Conservation (phyloP, 2,888 invertebrate species). For the Miltochrista miniata region DNA sequence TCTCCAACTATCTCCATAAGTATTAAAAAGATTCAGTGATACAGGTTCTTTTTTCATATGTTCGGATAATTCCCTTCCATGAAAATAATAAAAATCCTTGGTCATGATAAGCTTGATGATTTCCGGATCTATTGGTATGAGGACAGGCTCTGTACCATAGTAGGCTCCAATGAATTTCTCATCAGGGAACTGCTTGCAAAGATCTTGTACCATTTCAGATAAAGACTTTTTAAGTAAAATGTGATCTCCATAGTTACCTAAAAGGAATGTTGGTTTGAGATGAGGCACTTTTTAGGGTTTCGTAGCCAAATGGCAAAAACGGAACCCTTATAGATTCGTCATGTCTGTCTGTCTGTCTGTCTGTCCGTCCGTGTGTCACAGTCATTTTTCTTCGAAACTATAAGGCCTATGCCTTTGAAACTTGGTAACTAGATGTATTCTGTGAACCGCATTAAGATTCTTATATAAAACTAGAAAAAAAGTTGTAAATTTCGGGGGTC, state of each 20-base stretch:
- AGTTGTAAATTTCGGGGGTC: no score
- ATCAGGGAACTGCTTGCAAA: constrained; percentile 46
- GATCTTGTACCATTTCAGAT: constrained; percentile 23
- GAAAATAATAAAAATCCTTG: constrained; percentile 51
- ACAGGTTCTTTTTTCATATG: constrained; percentile 27
- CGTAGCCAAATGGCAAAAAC: no score
- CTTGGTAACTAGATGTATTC: no score
- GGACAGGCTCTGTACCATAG: constrained; percentile 46
- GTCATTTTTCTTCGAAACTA: no score
- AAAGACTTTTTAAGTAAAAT: constrained; percentile 22
- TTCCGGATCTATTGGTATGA: constrained; percentile 50
- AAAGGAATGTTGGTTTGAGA: constrained; percentile 8
- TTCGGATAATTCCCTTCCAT: constrained; percentile 38
- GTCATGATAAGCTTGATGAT: constrained; percentile 46
- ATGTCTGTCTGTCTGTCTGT: no score
- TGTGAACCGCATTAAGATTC: no score
- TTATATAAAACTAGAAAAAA: no score
- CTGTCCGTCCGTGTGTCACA: no score
- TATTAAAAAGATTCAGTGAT: constrained; percentile 22
- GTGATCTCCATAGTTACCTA: constrained; percentile 39
- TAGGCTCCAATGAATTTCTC: no score
- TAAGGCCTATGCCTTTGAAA: no score
- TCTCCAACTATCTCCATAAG: constrained; percentile 31
- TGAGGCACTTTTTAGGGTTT: constrained; percentile 9
- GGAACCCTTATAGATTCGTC: no score